Percentiles rank a stretch among this genome's conserved stretches.
These are phyloP conservation scores for Lycaena phlaeas DNA, from an alignment of 2,888 invertebrate species.

Conservation along the genomic window DNA sequence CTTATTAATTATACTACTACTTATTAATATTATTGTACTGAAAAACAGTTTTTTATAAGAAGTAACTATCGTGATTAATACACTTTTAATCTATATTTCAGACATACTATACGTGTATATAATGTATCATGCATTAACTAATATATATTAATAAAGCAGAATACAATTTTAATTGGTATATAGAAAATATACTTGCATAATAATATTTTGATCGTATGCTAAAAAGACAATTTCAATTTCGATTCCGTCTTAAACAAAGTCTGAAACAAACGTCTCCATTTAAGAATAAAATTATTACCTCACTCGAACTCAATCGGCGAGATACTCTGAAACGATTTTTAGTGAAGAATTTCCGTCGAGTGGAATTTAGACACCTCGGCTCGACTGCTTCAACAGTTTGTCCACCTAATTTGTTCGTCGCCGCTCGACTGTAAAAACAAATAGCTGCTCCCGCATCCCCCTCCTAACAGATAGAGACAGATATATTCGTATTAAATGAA, in stretches of 20 bases:
- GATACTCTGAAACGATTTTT: slow-evolving; percentile 51
- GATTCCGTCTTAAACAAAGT: neutral
- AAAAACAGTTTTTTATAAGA: no score
- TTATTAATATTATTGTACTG: no score
- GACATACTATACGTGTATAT: no score
- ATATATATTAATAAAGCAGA: no score
- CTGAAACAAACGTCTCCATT: slow-evolving; percentile 26
- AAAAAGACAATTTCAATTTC: no score
- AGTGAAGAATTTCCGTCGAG: slow-evolving; percentile 57
- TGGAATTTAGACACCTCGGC: slow-evolving; percentile 67
- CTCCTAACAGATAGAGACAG: slow-evolving; percentile 50
- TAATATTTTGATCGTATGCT: no score
- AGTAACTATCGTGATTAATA: no score
- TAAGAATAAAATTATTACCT: slow-evolving; percentile 59
- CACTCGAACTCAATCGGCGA: slow-evolving; percentile 47
- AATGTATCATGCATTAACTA: no score
- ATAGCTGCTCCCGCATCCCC: slow-evolving; percentile 60
- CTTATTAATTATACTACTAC: no score
- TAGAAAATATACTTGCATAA: no score
- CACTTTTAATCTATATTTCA: no score
- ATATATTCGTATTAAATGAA: slow-evolving; percentile 40
- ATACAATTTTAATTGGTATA: no score
- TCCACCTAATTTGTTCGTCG: slow-evolving; percentile 72
- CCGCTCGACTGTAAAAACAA: slow-evolving; percentile 69
- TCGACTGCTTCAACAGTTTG: slow-evolving; percentile 68